Conservation (phyloP, 2,113 vertebrate genomes). For the Petaurus breviceps region DNA sequence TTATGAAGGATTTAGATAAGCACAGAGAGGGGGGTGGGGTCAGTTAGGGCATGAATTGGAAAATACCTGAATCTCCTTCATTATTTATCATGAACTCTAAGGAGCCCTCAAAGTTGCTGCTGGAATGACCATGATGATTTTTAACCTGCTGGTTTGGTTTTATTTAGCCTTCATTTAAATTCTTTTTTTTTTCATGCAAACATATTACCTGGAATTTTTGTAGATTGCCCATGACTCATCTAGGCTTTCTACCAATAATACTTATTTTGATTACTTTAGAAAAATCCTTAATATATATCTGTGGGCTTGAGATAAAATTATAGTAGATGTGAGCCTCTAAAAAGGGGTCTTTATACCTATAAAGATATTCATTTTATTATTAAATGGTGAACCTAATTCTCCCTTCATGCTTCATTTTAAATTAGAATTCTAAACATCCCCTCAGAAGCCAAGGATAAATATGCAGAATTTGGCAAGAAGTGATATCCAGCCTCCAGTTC, state of each 20-base stretch:
- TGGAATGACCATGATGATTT: not conserved
- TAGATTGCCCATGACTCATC: not conserved
- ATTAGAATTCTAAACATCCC: not conserved
- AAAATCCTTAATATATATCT: not conserved
- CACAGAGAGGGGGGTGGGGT: not conserved
- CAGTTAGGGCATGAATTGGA: not conserved
- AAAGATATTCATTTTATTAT: not conserved
- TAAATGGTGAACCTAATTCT: not conserved
- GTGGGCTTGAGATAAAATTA: not conserved
- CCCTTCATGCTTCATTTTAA: constrained; percentile 1
- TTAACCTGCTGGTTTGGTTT: not conserved
- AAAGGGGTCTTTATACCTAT: not conserved
- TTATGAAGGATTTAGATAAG: not conserved
- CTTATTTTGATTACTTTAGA: not conserved
- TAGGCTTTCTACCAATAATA: not conserved
- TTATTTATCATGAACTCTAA: not conserved
- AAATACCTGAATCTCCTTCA: not conserved
- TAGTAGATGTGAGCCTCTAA: not conserved
- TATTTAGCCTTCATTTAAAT: not conserved
- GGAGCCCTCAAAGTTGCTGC: not conserved
- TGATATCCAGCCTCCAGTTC: not conserved
- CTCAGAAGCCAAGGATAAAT: constrained; percentile 1
- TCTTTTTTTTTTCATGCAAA: not conserved
- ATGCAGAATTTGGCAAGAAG: not conserved
- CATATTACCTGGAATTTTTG: not conserved